Conservation (phyloP, 2,113 vertebrate species). For the Myodes glareolus region DNA sequence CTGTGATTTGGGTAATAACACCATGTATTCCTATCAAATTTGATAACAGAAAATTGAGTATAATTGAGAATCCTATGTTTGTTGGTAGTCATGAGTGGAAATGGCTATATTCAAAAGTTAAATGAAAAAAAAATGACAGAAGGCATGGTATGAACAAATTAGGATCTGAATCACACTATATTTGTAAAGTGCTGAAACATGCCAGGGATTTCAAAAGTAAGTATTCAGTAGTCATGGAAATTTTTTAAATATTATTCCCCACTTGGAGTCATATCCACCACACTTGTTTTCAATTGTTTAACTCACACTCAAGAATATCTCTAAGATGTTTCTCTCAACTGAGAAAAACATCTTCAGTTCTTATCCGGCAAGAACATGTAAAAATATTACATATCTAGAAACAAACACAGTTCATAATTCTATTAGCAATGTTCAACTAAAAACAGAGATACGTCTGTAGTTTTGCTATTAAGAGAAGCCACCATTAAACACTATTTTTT, state of each 20-base stretch:
- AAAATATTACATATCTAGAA: neutral
- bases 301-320: neutral
- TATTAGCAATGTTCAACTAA: neutral
- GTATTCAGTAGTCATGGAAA: neutral
- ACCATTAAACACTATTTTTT: neutral
- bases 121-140: neutral
- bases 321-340: neutral
- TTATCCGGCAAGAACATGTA: neutral
- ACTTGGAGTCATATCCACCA: neutral
- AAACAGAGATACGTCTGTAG: neutral
- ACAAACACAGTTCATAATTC: neutral
- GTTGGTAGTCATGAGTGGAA: neutral
- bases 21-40: neutral
- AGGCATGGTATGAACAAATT: neutral
- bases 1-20: neutral
- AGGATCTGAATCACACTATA: neutral
- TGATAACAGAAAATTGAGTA: neutral
- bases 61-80: neutral
- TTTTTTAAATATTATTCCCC: neutral
- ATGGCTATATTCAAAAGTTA: neutral
- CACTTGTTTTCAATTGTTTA: constrained; percentile 29
- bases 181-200: neutral
- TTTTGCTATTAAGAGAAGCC: neutral
- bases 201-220: neutral
- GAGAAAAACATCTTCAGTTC: neutral